Evolutionary conservation across 1,140 invertebrate species (phyloP), one percentile per base, ranked within the genome.

Genomic region (Drosophila gunungcola): DNA sequence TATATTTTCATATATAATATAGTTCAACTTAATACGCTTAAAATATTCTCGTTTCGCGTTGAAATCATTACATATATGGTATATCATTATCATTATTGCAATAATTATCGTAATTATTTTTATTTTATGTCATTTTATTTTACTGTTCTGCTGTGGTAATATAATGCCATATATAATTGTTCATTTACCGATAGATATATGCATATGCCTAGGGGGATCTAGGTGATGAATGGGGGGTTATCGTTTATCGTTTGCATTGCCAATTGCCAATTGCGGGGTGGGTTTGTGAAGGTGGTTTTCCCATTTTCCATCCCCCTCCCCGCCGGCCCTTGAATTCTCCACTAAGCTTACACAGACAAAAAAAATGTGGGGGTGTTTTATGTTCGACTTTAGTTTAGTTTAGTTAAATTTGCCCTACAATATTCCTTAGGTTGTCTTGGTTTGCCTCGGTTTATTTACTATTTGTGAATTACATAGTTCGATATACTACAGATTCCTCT

Each of bases 401-500:
- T 70, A 86, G 83, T 82, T 74, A 80, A 88, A 88, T 88, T 80
- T 80, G 73, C 65, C 85, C 84, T 88, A 88, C 84, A 78, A 51
- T 89, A 80, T 77, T 65, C 63, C 62, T 58, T 54, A 42, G 65
- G 56, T 52, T 52, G 57, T 45, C 64, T 56, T 56, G 41, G 65
- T 46, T 48, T 75, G 52, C 56, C 65, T 78, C 63, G 43, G 42
- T 62, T 67, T 88, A 83, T 86, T 86, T 83, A 68, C 75, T 86
- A 85, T 84, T 80, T 73, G 78, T 85, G 82, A 85, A 78, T 86
- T 85, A 85, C 69, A 85, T 88, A 89, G 80, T 89, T 88, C 57
- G 84, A 88, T 88, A 89, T 89, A 78, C 84, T 88, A 88, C 84
- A 88, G 82, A 83, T 77, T 51, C 76, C 55, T 48, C 27, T 45